These are phyloP conservation scores for Cantharis nigra DNA, from an alignment of 2,888 invertebrate species.

Conservation along the genomic window DNA sequence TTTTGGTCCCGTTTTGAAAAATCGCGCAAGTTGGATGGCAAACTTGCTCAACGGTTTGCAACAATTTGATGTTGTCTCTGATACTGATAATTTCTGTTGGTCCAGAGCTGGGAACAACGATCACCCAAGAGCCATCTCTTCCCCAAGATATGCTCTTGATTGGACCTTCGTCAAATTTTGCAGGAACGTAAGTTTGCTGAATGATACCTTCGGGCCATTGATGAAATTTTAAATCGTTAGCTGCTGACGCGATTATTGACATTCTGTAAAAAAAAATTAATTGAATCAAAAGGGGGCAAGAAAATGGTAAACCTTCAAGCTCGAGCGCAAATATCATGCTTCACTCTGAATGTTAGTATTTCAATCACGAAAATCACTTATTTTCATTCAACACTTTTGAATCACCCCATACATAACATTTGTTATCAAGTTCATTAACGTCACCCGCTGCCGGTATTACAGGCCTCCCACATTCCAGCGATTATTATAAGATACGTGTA, in stretches of 20 bases:
- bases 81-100: conserved; percentile 50
- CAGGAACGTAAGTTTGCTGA: conserved; percentile 57
- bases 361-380: neutral
- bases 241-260: conserved; percentile 58
- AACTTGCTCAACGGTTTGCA: conserved; percentile 48
- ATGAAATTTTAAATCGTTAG: conserved; percentile 62
- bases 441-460: neutral
- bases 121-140: conserved; percentile 52
- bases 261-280: conserved; percentile 11
- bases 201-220: conserved; percentile 61
- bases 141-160: conserved; percentile 52
- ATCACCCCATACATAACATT: neutral
- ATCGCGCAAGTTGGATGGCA: conserved; percentile 50
- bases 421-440: neutral
- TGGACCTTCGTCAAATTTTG: conserved; percentile 41
- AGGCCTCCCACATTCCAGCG: neutral
- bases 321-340: neutral
- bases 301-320: neutral
- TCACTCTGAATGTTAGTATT: neutral
- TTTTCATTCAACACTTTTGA: neutral
- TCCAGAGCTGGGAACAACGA: conserved; percentile 49
- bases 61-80: conserved; percentile 45
- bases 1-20: conserved; percentile 51
- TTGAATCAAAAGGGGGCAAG: neutral
- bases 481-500: neutral